phyloP scores from a whole-genome alignment of 2,888 invertebrate species.

The Xylophagus ater region DNA sequence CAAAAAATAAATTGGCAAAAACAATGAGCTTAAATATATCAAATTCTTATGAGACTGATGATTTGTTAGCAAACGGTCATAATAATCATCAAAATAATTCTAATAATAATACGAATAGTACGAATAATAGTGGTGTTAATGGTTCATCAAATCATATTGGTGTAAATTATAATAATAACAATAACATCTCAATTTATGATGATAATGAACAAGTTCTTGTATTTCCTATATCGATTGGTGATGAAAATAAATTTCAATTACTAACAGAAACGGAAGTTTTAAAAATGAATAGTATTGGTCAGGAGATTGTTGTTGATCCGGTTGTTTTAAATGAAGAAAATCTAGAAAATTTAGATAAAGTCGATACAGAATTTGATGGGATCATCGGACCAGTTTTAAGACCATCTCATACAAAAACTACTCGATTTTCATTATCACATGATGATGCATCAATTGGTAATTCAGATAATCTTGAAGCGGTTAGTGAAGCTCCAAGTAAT shows the following conservation, averaged over 20 bases:
- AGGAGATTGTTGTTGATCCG: conserved; percentile 25
- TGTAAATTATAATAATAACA: conserved; percentile 28
- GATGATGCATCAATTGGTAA: conserved; percentile 89
- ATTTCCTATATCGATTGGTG: conserved; percentile 50
- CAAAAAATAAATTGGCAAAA: conserved; percentile 36
- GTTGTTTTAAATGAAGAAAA: conserved; percentile 23
- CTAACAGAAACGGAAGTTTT: conserved; percentile 54
- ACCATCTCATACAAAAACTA: conserved; percentile 45
- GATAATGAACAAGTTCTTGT: conserved; percentile 50
- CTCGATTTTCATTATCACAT: conserved; percentile 70
- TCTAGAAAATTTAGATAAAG: conserved; percentile 25
- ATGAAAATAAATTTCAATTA: conserved; percentile 53
- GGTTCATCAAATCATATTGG: conserved; percentile 26
- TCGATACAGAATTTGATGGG: conserved; percentile 25
- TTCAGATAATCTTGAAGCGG: conserved; percentile 88
- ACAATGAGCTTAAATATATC: conserved; percentile 30
- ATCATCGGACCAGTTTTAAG: conserved; percentile 31
- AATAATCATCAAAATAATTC: conserved; percentile 7
- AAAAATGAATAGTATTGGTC: conserved; percentile 38
- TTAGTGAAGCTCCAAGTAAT: conserved; percentile 91
- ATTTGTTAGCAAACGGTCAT: conserved; percentile 13
- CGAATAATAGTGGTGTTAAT: conserved; percentile 8
- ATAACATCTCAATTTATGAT: conserved; percentile 17
- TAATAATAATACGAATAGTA: conserved; percentile 9
- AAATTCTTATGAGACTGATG: conserved; percentile 15